These are phyloP conservation scores for Diorhabda elongata DNA, from an alignment of 1,140 invertebrate genomes.

Conservation along the genomic window DNA sequence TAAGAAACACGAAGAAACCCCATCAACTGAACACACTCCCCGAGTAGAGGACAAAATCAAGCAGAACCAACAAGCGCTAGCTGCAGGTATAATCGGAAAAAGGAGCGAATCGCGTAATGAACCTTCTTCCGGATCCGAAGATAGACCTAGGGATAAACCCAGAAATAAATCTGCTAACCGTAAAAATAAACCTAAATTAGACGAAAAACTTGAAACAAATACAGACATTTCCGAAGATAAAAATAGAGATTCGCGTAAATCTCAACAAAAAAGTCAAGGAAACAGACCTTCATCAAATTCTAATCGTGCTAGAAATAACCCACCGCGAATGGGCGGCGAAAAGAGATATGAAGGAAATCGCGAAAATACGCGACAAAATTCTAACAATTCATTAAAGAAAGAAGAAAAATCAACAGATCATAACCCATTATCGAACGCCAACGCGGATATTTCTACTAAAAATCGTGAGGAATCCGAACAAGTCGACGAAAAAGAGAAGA, in stretches of 20 bases:
- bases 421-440: constrained; percentile 32
- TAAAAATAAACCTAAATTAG: constrained; percentile 24
- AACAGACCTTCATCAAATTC: constrained; percentile 9
- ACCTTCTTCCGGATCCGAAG: constrained; percentile 40
- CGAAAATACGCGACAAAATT: constrained; percentile 20
- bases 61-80: constrained; percentile 62
- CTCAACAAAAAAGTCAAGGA: constrained; percentile 15
- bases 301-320: constrained; percentile 18
- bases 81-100: constrained; percentile 57
- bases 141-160: constrained; percentile 35
- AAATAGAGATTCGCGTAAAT: constrained; percentile 25
- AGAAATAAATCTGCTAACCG: constrained; percentile 19
- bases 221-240: constrained; percentile 30
- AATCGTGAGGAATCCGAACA: constrained; percentile 34
- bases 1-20: constrained; percentile 36
- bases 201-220: constrained; percentile 26
- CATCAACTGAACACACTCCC: constrained; percentile 34
- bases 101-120: constrained; percentile 20
- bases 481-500: constrained; percentile 32
- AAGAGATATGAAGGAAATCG: constrained; percentile 8
- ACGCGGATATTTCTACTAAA: constrained; percentile 37
- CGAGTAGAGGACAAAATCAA: constrained; percentile 61
- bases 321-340: constrained; percentile 13
- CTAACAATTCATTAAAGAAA: constrained; percentile 20
- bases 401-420: constrained; percentile 29